Evolutionary conservation across 2,888 invertebrate species (phyloP).

Genomic region (Drosophila bunnanda): DNA sequence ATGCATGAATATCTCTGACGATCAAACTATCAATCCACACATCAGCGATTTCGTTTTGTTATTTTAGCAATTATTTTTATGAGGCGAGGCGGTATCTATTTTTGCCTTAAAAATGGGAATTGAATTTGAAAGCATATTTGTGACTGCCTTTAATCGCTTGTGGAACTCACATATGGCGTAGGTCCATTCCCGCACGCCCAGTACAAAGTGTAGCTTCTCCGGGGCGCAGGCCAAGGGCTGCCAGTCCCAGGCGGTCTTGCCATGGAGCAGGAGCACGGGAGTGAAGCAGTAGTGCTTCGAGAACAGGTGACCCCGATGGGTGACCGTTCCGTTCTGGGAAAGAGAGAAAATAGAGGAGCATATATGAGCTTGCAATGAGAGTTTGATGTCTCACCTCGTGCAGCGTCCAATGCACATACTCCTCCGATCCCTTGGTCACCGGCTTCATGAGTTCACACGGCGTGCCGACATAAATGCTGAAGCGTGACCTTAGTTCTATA

Average conservation of each 20-base stretch:
- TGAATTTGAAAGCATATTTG: conserved; percentile 17
- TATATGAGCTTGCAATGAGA: too few relatives aligned
- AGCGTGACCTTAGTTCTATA: conserved; percentile 49
- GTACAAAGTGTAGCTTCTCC: conserved; percentile 70
- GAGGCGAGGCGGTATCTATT: conserved; percentile 41
- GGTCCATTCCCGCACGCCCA: conserved; percentile 79
- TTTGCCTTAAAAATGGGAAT: conserved; percentile 9
- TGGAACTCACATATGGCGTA: conserved; percentile 78
- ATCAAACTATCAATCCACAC: conserved; percentile 28
- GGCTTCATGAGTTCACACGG: conserved; percentile 77
- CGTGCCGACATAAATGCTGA: conserved; percentile 65
- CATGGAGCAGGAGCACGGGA: conserved; percentile 49
- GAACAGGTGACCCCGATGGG: conserved; percentile 63
- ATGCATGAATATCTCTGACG: neutral
- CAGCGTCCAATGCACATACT: conserved; percentile 61
- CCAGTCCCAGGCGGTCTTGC: conserved; percentile 74
- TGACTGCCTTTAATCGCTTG: conserved; percentile 23
- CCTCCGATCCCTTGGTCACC: conserved; percentile 48
- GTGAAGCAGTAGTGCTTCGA: conserved; percentile 76
- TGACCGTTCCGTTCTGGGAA: conserved; percentile 73
- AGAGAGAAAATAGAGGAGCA: neutral
- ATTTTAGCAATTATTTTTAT: conserved; percentile 60
- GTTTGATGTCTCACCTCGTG: conserved; percentile 50
- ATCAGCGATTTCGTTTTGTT: conserved; percentile 15
- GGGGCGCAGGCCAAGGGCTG: conserved; percentile 77